Evolutionary conservation across 2,113 vertebrate genomes (phyloP).

Genomic region (Sus scrofa): DNA sequence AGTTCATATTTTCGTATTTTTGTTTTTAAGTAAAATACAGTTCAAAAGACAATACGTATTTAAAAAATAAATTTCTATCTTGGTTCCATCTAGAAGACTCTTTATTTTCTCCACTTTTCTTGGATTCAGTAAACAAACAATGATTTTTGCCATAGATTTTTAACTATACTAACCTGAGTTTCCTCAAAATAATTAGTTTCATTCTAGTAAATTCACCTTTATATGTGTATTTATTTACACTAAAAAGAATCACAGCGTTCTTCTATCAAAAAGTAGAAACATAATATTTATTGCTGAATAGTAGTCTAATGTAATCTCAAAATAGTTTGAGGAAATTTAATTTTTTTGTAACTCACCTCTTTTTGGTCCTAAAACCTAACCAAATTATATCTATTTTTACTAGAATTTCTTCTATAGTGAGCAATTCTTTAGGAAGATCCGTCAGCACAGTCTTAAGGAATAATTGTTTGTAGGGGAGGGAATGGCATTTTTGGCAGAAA

Average conservation of each 20-base stretch:
- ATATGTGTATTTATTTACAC: slow-evolving; percentile 2
- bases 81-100: background rate
- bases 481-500: slow-evolving; percentile 9
- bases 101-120: background rate
- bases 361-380: accelerated
- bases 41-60: background rate
- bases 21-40: background rate
- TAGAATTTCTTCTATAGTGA: background rate
- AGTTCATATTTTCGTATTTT: background rate
- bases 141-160: background rate
- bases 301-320: background rate
- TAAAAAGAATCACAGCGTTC: slow-evolving; percentile 26
- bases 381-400: background rate
- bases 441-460: background rate
- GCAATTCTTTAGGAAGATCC: background rate
- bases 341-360: background rate
- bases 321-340: background rate
- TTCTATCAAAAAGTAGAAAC: slow-evolving; percentile 2
- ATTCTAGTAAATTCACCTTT: slow-evolving; percentile 34
- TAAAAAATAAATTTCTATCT: too few relatives aligned
- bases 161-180: background rate
- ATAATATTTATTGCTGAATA: slow-evolving; percentile 45
- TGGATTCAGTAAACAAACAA: background rate
- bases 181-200: background rate
- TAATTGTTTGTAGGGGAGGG: background rate